Evolutionary conservation across 1,140 invertebrate species (phyloP), one percentile per base, ranked within the genome.

Genomic region (Monomorium pharaonis): DNA sequence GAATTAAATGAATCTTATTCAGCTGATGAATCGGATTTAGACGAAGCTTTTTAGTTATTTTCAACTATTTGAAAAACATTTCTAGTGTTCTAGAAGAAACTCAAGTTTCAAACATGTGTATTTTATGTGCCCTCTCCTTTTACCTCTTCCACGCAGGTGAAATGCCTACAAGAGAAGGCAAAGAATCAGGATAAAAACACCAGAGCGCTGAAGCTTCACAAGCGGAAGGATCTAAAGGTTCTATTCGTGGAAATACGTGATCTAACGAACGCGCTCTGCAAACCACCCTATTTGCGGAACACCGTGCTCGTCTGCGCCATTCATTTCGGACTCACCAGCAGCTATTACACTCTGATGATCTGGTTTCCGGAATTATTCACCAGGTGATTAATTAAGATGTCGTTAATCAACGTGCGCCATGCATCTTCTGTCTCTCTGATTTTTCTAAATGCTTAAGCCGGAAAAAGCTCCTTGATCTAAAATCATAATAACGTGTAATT

Each of bases 351-450:
- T 1, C 94, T 98, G 3, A 98, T 98, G 97, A 96, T 98, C 84
- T 98, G 97, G 97, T 98, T 98, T 93, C 97, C 97, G 10, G 97
- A 98, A 92, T 94, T 98, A 88, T 98, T 97, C 94, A 95, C 92
- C 33, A 92, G 93, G 92, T 94, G 88, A 76, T 6, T 14, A 21
- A 70, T 70, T 1, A n/a, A n/a, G n/a, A n/a, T n/a, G n/a, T n/a
- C n/a, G 5, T 37, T 37, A 37, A 37, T 2, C 33, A 37, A 37
- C 33, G 5, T 37, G 2, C 33, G 5, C 33, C 2, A 6, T 0
- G 37, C 4, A 37, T 37, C 37, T n/a, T n/a, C n/a, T n/a, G n/a
- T n/a, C n/a, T n/a, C n/a, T n/a, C n/a, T n/a, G 3, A 5, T 37
- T 37, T 7, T 37, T 37, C 7, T 37, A 5, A 37, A 5, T 37